Evolutionary conservation across 2,113 vertebrate genomes (phyloP).

Genomic region (Burhinus oedicnemus): DNA sequence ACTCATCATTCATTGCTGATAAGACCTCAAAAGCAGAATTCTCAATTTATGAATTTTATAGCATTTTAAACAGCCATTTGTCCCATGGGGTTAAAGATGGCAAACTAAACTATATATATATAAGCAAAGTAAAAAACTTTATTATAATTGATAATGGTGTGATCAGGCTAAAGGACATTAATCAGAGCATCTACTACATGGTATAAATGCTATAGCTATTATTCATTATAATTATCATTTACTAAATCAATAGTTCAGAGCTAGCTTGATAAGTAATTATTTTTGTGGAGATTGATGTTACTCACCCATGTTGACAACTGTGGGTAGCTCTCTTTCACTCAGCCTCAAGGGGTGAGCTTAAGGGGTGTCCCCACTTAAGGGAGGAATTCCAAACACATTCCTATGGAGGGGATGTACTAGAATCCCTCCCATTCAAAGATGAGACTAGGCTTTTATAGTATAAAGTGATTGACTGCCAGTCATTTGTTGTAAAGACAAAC

Average conservation of each 20-base stretch:
- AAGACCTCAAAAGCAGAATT: neutral
- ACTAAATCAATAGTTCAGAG: neutral
- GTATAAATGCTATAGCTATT: neutral
- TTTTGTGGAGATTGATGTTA: neutral
- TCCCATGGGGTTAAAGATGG: neutral
- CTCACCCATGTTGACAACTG: neutral
- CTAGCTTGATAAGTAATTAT: neutral
- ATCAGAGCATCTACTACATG: neutral
- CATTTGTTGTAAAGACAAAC: neutral
- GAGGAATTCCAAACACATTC: neutral
- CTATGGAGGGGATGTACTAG: neutral
- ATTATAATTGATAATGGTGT: neutral
- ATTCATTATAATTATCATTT: neutral
- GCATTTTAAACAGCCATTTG: neutral
- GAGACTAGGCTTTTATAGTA: neutral
- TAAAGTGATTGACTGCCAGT: neutral
- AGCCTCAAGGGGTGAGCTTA: neutral
- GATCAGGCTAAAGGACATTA: neutral
- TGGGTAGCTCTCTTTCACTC: neutral
- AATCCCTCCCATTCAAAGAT: neutral
- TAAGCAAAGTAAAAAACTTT: neutral
- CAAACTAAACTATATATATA: neutral
- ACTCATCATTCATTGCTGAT: neutral
- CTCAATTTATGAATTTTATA: fast-evolving
- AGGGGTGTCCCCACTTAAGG: neutral